phyloP scores from a whole-genome alignment of 2,113 vertebrate species.

The Suricata suricatta region DNA sequence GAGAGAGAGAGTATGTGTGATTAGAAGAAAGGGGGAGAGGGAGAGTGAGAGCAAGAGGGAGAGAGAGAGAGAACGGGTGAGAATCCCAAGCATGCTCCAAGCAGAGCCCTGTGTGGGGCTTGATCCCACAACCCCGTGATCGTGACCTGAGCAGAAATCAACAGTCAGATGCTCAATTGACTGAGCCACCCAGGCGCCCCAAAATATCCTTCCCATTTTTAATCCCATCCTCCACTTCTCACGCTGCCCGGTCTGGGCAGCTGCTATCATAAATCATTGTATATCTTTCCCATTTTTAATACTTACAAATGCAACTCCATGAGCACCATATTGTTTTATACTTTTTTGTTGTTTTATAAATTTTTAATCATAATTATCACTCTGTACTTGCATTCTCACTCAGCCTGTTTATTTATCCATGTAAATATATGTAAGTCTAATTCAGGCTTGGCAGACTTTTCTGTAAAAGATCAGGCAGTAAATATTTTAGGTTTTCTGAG shows the following conservation, averaged over 20 bases:
- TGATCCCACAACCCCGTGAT: no score
- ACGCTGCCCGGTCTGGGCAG: not conserved
- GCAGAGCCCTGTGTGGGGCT: no score
- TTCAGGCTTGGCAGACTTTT: not conserved
- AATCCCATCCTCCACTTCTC: not conserved
- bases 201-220: not conserved
- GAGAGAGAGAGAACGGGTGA: no score
- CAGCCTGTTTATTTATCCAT: not conserved
- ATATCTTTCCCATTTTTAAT: not conserved
- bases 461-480: not conserved
- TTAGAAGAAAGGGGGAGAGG: no score
- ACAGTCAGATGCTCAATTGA: no score
- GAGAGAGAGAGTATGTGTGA: no score
- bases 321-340: not conserved
- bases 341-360: not conserved
- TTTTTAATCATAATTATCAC: not conserved
- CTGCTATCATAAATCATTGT: not conserved
- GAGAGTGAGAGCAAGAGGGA: no score
- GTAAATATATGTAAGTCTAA: not conserved
- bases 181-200: no score
- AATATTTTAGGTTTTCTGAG: not conserved
- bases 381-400: not conserved
- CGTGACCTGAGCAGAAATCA: no score
- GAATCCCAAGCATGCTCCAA: no score
- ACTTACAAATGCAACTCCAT: not conserved